Evolutionary conservation across 1,140 invertebrate species (phyloP), one percentile per base, ranked within the genome.

Genomic region (Papilio glaucus): DNA sequence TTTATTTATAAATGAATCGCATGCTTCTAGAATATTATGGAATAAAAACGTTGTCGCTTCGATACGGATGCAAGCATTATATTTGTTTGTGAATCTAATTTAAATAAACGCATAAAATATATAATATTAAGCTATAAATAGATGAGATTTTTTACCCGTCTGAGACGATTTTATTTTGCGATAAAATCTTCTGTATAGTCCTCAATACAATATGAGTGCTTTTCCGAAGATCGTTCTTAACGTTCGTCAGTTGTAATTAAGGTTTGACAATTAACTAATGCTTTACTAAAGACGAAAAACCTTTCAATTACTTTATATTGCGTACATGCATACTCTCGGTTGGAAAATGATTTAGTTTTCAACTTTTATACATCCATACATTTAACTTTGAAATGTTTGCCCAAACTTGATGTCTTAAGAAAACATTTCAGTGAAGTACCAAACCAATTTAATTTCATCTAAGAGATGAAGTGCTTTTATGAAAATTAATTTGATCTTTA

Each of bases 1-100:
- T 57, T 57, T 57, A 24, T 57, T 57, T 57, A 57, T 57, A 57
- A 57, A 24, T 24, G 18, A 57, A 57, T 57, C 49, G 24, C 49
- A 21, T 24, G 49, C 24, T 57, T 12, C 49, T 26, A 57, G 49
- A 57, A 57, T 24, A 21, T 57, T 57, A 57, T 26, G 9, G 24
- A 57, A 57, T 57, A 26, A 12, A 13, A 21, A 21, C 45, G 18
- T 42, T 15, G n/a, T n/a, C 5, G 10, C 49, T 26, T 57, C 13
- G 21, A 57, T 24, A 24, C 3, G 2, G 10, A 24, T 5, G 7
- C 8, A 21, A 49, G 24, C 13, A 1, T 41, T 4, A 2, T n/a
- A n/a, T n/a, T n/a, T n/a, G n/a, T n/a, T n/a, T n/a, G n/a, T n/a
- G n/a, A n/a, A n/a, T n/a, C n/a, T n/a, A n/a, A n/a, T n/a, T n/a